Conservation (phyloP, 2,888 invertebrate genomes). For the Zygogramma bicolorata region DNA sequence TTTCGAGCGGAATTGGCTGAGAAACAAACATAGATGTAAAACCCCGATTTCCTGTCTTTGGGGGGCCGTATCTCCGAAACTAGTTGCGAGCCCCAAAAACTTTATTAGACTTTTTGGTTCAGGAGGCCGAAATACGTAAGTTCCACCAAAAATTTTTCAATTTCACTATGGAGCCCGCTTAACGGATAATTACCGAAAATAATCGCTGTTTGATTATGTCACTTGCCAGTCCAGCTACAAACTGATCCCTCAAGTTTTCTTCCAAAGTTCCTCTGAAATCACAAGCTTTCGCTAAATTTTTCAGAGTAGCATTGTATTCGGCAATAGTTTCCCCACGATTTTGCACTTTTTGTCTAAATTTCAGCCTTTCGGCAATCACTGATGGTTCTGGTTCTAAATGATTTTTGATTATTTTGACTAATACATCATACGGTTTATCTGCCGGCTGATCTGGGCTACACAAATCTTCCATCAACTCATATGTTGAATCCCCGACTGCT, state of each 20-base stretch:
- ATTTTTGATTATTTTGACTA: constrained; percentile 10
- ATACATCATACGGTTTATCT: not conserved
- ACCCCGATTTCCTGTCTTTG: too few relatives aligned
- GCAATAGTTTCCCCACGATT: constrained; percentile 9
- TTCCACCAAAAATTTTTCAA: too few relatives aligned
- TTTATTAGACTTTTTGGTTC: too few relatives aligned
- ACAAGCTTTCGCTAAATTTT: too few relatives aligned
- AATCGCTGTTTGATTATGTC: constrained; percentile 17
- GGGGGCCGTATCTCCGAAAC: too few relatives aligned
- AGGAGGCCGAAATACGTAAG: too few relatives aligned
- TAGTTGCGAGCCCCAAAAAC: too few relatives aligned
- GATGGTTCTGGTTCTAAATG: constrained; percentile 20
- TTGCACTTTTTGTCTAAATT: constrained; percentile 10
- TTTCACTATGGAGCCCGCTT: too few relatives aligned
- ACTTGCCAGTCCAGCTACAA: constrained; percentile 14
- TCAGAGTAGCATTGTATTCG: constrained; percentile 17
- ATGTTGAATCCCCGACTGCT: not conserved
- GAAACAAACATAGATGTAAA: too few relatives aligned
- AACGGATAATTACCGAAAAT: too few relatives aligned
- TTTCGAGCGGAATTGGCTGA: too few relatives aligned
- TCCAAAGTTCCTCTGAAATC: constrained; percentile 18
- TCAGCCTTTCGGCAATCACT: constrained; percentile 8
- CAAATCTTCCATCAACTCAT: not conserved
- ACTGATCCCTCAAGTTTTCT: constrained; percentile 20
- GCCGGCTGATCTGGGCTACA: not conserved